A percentile compares a stretch with the other conserved stretches of the same genome.
Conservation (phyloP, 2,888 invertebrate genomes). For the Meiosimyza decipiens region DNA sequence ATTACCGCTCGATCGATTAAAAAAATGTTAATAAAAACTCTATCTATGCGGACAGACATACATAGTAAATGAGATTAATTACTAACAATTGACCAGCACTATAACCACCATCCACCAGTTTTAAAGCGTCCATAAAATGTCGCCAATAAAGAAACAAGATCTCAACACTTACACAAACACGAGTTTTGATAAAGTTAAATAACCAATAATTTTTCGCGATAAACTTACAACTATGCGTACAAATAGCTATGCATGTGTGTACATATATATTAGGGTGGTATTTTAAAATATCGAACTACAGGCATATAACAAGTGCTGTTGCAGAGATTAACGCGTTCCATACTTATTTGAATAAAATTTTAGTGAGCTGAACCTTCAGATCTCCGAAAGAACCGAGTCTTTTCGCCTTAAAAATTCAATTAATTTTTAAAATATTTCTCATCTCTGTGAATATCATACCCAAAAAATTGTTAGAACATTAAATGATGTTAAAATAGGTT, state of each 20-base stretch:
- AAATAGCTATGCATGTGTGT: not conserved
- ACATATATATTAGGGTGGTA: too few species aligned
- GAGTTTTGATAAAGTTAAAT: slow-evolving; percentile 10
- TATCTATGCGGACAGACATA: slow-evolving; percentile 39
- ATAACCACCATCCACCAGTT: not conserved
- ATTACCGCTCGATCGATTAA: not conserved
- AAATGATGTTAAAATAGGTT: too few species aligned
- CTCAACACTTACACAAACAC: slow-evolving; percentile 5
- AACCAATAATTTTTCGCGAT: slow-evolving; percentile 8
- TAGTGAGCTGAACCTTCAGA: too few species aligned
- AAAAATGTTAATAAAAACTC: slow-evolving; percentile 15
- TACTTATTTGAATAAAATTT: too few species aligned
- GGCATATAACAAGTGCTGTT: too few species aligned
- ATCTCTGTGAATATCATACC: too few species aligned
- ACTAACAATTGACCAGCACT: slow-evolving; percentile 3
- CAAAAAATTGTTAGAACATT: too few species aligned
- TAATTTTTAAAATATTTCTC: too few species aligned
- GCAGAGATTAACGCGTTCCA: too few species aligned
- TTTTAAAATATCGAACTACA: too few species aligned
- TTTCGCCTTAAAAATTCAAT: too few species aligned
- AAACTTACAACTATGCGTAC: not conserved
- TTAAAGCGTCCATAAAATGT: slow-evolving; percentile 20
- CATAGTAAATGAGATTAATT: slow-evolving; percentile 32
- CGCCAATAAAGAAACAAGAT: slow-evolving; percentile 20
- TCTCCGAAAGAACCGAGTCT: too few species aligned